Percentiles rank a stretch among this genome's conserved stretches.
Conservation (phyloP, 2,797 vertebrate genomes). For the Propithecus deckenii region DNA sequence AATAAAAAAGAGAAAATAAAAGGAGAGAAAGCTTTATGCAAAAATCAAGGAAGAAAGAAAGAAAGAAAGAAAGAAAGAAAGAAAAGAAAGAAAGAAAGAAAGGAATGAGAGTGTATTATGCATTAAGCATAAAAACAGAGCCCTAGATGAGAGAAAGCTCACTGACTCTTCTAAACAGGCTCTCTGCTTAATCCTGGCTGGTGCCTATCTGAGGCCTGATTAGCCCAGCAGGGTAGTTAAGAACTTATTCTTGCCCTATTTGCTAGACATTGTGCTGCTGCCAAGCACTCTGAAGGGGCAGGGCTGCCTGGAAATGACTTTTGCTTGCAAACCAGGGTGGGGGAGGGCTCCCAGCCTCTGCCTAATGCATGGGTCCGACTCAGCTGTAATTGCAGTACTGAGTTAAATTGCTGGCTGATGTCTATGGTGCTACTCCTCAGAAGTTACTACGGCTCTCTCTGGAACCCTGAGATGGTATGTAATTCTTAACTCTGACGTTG, state of each 20-base stretch:
- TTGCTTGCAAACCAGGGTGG: neutral
- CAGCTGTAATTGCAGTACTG: neutral
- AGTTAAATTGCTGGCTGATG: neutral
- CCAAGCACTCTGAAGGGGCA: neutral
- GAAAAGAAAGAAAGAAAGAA: neutral
- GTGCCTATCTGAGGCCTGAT: neutral
- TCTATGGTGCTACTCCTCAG: rapidly evolving
- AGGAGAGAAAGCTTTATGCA: neutral
- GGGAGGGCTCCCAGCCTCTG: neutral
- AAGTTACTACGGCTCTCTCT: neutral
- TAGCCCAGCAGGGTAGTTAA: neutral
- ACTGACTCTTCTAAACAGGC: neutral
- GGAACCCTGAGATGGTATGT: neutral
- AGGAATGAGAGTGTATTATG: neutral
- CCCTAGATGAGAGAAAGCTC: neutral
- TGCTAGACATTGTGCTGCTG: neutral
- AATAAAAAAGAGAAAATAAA: neutral
- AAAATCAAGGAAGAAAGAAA: neutral
- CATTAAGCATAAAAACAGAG: neutral
- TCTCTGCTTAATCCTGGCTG: neutral
- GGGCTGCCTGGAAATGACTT: neutral
- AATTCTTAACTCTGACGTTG: neutral
- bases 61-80: neutral
- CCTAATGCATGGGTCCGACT: neutral
- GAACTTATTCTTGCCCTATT: neutral